Conservation (phyloP, 1,140 invertebrate species). For the Drusus annulatus region DNA sequence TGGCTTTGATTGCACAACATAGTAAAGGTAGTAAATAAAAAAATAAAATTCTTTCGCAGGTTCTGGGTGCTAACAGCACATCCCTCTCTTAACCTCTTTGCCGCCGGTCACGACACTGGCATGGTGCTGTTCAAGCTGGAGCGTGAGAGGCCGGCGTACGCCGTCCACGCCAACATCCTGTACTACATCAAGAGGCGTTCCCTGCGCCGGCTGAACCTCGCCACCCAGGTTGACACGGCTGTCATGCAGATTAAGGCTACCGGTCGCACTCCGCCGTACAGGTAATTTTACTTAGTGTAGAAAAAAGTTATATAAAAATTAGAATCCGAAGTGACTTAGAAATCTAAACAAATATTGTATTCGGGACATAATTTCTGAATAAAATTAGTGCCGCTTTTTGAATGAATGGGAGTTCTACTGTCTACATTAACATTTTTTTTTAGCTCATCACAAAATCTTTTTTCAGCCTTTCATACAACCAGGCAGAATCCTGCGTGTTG, state of each 20-base stretch:
- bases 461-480: constrained; percentile 96
- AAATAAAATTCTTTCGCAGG: constrained; percentile 67
- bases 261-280: constrained; percentile 80
- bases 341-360: no score
- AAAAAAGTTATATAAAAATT: no score
- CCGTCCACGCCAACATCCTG: constrained; percentile 92
- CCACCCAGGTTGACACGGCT: constrained; percentile 91
- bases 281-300: no score
- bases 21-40: no score
- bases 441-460: no score
- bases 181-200: constrained; percentile 97
- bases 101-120: constrained; percentile 95
- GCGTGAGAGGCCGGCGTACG: constrained; percentile 95
- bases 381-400: no score
- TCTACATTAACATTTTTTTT: no score
- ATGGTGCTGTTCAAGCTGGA: constrained; percentile 88
- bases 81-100: constrained; percentile 89
- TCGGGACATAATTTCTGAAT: no score
- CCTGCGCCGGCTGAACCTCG: constrained; percentile 93
- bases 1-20: no score
- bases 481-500: constrained; percentile 76
- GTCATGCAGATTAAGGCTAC: constrained; percentile 94
- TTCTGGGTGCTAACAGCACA: constrained; percentile 98
- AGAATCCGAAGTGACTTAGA: no score
- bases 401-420: no score